phyloP scores from a whole-genome alignment of 2,888 invertebrate species.

The Xestoiulus laeticollis region DNA sequence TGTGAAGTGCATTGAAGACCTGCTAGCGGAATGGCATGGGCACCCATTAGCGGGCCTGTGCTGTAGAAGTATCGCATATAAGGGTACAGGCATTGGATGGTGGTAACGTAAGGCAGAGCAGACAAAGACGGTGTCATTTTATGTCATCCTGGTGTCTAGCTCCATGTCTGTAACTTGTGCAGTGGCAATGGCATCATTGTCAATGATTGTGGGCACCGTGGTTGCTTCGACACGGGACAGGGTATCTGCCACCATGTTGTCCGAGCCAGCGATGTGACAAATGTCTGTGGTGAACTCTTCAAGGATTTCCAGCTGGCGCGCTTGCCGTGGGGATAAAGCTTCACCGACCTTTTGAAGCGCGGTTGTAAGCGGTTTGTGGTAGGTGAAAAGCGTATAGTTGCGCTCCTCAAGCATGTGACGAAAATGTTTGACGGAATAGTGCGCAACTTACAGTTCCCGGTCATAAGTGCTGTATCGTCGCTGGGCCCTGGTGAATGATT shows the following conservation, averaged over 20 bases:
- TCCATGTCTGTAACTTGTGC: neutral
- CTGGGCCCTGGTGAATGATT: neutral
- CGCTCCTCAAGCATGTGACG: neutral
- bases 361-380: neutral
- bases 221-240: neutral
- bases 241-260: neutral
- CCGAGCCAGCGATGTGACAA: neutral
- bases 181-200: neutral
- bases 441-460: neutral
- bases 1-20: neutral
- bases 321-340: neutral
- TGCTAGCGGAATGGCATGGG: neutral
- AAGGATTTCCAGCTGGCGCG: neutral
- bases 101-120: too few relatives aligned
- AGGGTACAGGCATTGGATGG: too few relatives aligned
- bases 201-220: fast-evolving
- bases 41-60: neutral
- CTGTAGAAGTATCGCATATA: neutral
- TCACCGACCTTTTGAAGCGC: neutral
- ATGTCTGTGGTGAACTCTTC: neutral
- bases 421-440: neutral
- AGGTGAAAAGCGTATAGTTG: neutral
- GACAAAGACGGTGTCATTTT: neutral
- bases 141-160: neutral
- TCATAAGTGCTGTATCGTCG: neutral